phyloP scores from a whole-genome alignment of 2,113 vertebrate species.

The Hemiprocne comata region DNA sequence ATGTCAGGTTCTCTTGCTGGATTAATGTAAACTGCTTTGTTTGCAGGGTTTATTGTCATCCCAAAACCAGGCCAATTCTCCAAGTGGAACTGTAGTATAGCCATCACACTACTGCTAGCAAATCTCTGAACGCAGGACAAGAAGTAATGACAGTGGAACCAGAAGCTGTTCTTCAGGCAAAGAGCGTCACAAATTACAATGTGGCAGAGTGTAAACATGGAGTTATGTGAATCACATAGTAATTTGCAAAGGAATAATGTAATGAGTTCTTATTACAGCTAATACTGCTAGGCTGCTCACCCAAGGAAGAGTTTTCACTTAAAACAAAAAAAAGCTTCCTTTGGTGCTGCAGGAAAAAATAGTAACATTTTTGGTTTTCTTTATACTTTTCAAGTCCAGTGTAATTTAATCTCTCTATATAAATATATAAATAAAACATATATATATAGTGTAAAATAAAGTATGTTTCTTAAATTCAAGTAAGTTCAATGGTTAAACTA shows the following conservation, averaged over 20 bases:
- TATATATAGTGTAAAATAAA: constrained; percentile 72
- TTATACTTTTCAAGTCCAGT: constrained; percentile 71
- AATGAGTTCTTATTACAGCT: constrained; percentile 60
- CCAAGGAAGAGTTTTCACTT: constrained; percentile 66
- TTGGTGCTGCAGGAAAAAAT: constrained; percentile 74
- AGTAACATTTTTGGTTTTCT: constrained; percentile 70
- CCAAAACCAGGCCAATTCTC: constrained; percentile 94
- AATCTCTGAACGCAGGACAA: constrained; percentile 81
- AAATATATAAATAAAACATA: constrained; percentile 64
- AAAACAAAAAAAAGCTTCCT: constrained; percentile 36
- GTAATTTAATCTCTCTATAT: constrained; percentile 70
- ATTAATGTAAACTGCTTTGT: constrained; percentile 86
- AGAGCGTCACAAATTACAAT: constrained; percentile 83
- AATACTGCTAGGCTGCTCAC: constrained; percentile 49
- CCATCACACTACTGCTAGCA: constrained; percentile 85
- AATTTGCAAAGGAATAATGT: constrained; percentile 58
- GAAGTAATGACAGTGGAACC: constrained; percentile 81
- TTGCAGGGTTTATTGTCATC: constrained; percentile 93
- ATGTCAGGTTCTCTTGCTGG: constrained; percentile 68
- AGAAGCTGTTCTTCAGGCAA: constrained; percentile 85
- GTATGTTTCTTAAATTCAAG: constrained; percentile 74
- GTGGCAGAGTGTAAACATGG: constrained; percentile 68
- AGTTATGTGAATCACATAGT: constrained; percentile 75
- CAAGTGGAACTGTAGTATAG: constrained; percentile 97
- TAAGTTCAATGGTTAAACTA: constrained; percentile 75